Conservation (phyloP, 2,113 vertebrate genomes). For the Argyrosomus japonicus region DNA sequence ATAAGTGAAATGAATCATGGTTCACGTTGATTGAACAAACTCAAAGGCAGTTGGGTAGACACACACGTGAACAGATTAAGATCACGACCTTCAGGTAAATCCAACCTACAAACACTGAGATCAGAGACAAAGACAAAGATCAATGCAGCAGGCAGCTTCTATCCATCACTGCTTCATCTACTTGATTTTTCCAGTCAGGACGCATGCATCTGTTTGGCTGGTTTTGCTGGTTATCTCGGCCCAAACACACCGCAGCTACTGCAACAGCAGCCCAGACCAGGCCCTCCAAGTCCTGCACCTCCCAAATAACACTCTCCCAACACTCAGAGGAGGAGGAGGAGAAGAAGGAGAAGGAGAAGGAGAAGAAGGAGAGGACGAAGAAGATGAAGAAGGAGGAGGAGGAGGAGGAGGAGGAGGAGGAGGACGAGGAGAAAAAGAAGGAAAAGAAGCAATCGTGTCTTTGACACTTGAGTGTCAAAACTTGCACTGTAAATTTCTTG, state of each 20-base stretch:
- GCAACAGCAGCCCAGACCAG: conserved; percentile 73
- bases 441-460: background rate
- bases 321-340: background rate
- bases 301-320: background rate
- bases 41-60: conserved; percentile 10
- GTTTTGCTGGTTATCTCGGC: conserved; percentile 36
- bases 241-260: conserved; percentile 33
- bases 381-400: too few relatives aligned
- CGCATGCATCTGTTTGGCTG: conserved; percentile 60
- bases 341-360: too few relatives aligned
- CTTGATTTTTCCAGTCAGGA: conserved; percentile 44
- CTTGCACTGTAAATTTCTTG: conserved; percentile 28
- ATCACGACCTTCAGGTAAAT: conserved; percentile 34
- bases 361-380: too few relatives aligned
- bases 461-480: conserved; percentile 1
- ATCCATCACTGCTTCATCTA: conserved; percentile 32
- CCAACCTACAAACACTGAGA: conserved; percentile 35
- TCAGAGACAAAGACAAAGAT: conserved; percentile 42
- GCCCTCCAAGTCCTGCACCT: background rate
- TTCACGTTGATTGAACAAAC: conserved; percentile 45
- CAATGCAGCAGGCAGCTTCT: conserved; percentile 36
- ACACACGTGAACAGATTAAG: conserved; percentile 13
- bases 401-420: too few relatives aligned
- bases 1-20: conserved; percentile 21
- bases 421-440: background rate